These are phyloP conservation scores for Orthonyx spaldingii DNA, from an alignment of 2,113 vertebrate genomes.

Conservation along the genomic window DNA sequence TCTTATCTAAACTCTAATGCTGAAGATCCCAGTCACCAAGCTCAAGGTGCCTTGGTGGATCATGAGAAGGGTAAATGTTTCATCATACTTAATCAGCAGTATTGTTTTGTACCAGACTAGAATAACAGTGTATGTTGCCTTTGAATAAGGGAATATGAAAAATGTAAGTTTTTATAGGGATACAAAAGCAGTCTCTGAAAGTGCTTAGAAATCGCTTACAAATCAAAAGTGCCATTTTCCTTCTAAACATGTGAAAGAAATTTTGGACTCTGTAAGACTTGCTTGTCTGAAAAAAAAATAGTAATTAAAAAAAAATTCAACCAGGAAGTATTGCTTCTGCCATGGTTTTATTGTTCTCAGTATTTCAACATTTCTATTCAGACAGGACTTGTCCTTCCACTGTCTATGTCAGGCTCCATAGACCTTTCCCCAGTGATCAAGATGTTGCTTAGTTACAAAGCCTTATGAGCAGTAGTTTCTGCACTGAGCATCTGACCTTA, in stretches of 20 bases:
- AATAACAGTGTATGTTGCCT: background rate
- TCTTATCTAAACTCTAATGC: slow-evolving; percentile 70
- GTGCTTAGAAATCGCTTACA: background rate
- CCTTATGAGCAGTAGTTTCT: background rate
- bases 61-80: slow-evolving; percentile 66
- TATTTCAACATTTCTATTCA: background rate
- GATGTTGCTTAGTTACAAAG: background rate
- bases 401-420: background rate
- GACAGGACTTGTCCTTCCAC: background rate
- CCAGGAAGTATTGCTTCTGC: background rate
- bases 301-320: background rate
- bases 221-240: background rate
- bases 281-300: background rate
- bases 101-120: background rate
- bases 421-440: background rate
- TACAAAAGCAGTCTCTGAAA: background rate
- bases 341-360: background rate
- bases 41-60: slow-evolving; percentile 55
- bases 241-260: background rate
- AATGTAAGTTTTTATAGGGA: background rate
- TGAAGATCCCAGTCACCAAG: slow-evolving; percentile 74
- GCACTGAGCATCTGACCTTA: background rate
- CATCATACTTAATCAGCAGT: background rate
- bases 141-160: background rate
- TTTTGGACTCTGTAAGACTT: background rate